Evolutionary conservation across 2,113 vertebrate species (phyloP), one percentile per base, ranked within the genome.

Genomic region (Corythornis cristatus): DNA sequence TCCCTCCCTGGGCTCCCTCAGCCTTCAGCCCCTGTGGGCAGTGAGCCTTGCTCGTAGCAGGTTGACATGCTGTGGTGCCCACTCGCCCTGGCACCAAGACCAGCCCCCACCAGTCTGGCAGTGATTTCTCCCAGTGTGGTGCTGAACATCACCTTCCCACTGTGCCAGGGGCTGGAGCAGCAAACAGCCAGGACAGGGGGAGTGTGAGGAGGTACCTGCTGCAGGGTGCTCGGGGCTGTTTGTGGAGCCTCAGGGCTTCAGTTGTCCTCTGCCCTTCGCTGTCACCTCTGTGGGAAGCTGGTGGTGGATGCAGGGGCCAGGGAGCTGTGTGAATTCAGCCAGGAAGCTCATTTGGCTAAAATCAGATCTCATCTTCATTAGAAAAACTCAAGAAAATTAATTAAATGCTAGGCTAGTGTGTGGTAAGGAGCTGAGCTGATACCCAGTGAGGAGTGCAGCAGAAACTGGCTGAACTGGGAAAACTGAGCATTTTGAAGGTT

Each of bases 171-270:
- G 57, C 22, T 16, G 67, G 60, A n/a, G 29, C 2, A 3, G 31
- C 3, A 26, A 20, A 19, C 1, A 3, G n/a, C 21, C 0, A 3
- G 26, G 46, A 26, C 65, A 26, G 56, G 33, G 31, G 0, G 2
- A 42, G 22, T 3, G 0, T 1, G 0, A 64, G 50, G 58, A 25
- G 28, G 7, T 4, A 33, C 14, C 28, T 4, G 50, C 42, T 9
- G 75, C 0, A 5, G 46, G 50, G 17, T 48, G 43, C 43, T 14
- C 3, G 20, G 54, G 18, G 57, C 67, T 74, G 54, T 61, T 43
- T 1, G 37, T 0, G 2, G 60, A 40, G 50, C 75, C 1, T 1
- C 42, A 12, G 45, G 19, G 53, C 88, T 90, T n/a, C 68, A 8
- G 42, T 51, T 8, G 6, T 56, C 26, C 70, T 28, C 25, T 6